A percentile compares a stretch with the other conserved stretches of the same genome.
Evolutionary conservation across 2,797 vertebrate species (phyloP).

Genomic region (Sebastes steindachneri): DNA sequence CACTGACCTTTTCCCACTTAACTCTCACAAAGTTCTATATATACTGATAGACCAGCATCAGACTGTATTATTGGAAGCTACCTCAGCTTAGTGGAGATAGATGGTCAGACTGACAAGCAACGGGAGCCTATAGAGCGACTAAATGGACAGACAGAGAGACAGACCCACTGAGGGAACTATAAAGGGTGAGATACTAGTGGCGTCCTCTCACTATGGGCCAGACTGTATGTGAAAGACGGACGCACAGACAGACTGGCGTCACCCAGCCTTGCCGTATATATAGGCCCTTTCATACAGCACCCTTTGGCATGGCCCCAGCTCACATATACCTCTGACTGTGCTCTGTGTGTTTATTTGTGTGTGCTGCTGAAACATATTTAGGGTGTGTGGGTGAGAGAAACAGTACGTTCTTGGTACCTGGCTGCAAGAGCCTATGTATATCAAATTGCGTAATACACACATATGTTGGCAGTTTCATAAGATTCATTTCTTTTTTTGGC

Average conservation of each 20-base stretch:
- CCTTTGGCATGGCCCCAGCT: conserved; percentile 34
- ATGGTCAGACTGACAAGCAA: not conserved
- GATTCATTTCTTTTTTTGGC: not conserved
- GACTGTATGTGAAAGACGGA: conserved; percentile 22
- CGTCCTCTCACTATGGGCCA: conserved; percentile 9
- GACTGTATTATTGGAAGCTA: not conserved
- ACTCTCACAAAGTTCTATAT: not conserved
- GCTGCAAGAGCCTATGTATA: conserved; percentile 22
- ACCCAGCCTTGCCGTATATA: conserved; percentile 48
- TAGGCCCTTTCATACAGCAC: conserved; percentile 60
- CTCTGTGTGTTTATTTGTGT: conserved; percentile 30
- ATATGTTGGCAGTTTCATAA: conserved; percentile 46
- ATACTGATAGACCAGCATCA: not conserved
- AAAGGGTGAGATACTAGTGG: conserved; percentile 13
- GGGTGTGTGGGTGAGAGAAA: conserved; percentile 28
- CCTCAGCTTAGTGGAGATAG: not conserved
- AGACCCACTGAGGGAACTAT: not conserved
- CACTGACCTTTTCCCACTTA: not conserved
- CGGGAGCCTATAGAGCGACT: not conserved
- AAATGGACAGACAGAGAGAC: not conserved
- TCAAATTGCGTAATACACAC: conserved; percentile 43
- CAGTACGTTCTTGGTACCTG: conserved; percentile 21
- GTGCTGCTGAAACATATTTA: conserved; percentile 46
- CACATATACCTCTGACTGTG: conserved; percentile 34
- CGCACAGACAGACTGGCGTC: conserved; percentile 60